Percentiles rank a stretch among this genome's conserved stretches.
These are phyloP conservation scores for Pangasius larnaudii DNA, from an alignment of 2,797 vertebrate genomes.

Conservation along the genomic window DNA sequence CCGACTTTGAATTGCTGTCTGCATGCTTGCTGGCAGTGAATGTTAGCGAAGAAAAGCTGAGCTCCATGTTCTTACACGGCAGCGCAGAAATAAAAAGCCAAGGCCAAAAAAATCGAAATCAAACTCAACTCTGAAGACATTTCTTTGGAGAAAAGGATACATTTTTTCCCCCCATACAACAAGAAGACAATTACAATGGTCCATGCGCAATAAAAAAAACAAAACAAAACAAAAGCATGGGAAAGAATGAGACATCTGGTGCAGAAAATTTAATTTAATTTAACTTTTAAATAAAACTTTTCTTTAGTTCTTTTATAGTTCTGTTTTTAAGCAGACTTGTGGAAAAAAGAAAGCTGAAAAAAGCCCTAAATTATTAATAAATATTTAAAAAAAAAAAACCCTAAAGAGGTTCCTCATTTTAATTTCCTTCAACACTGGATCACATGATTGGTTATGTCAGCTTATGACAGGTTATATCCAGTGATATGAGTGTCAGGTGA, in stretches of 20 bases:
- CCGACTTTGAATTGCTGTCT: neutral
- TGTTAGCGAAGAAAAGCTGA: neutral
- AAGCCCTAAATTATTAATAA: no score
- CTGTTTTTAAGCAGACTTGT: no score
- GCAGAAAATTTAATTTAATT: conserved; percentile 1
- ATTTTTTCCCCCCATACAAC: neutral
- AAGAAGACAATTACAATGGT: neutral
- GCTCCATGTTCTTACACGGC: neutral
- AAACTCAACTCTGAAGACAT: neutral
- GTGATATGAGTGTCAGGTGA: no score
- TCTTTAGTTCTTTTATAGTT: no score
- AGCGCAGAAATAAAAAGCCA: neutral
- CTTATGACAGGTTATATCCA: no score
- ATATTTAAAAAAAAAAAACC: no score
- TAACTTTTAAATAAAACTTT: no score
- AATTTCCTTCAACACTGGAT: no score
- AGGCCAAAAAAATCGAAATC: neutral
- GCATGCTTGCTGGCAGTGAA: neutral
- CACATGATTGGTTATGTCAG: no score
- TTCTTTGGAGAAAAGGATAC: neutral
- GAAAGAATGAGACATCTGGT: conserved; percentile 29
- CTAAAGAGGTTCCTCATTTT: no score
- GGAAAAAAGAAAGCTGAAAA: no score
- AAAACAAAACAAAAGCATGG: neutral
- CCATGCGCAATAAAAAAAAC: neutral